A percentile compares a stretch with the other conserved stretches of the same genome.
Evolutionary conservation across 2,113 vertebrate species (phyloP).

Genomic region (Phalacrocorax brasilianus): DNA sequence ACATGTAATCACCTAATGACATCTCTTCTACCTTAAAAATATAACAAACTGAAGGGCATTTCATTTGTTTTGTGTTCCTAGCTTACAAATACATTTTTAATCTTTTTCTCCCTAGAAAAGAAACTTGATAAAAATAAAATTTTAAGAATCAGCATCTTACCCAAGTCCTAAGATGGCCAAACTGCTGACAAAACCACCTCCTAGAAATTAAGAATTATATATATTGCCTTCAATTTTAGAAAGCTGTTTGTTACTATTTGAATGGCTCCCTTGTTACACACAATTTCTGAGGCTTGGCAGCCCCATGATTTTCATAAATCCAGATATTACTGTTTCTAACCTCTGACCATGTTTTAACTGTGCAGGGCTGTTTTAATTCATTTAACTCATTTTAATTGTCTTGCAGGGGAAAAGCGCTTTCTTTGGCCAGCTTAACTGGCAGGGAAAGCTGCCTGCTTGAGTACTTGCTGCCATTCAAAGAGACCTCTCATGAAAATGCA

Average conservation of each 20-base stretch:
- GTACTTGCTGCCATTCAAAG: conserved; percentile 81
- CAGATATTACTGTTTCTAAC: conserved; percentile 70
- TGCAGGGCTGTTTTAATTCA: conserved; percentile 71
- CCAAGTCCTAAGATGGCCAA: conserved; percentile 50
- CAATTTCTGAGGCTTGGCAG: conserved; percentile 72
- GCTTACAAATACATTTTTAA: not conserved
- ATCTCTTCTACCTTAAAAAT: not conserved
- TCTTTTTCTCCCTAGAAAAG: not conserved
- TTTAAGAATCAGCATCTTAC: conserved; percentile 23
- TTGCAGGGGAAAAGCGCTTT: conserved; percentile 55
- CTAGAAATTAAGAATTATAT: conserved; percentile 71
- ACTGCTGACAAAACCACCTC: conserved; percentile 59
- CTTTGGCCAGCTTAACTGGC: conserved; percentile 74
- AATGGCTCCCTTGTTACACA: conserved; percentile 70
- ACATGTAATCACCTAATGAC: not conserved
- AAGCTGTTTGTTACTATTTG: conserved; percentile 66
- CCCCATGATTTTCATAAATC: conserved; percentile 64
- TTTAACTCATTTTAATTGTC: conserved; percentile 80
- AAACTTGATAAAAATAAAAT: conserved; percentile 2
- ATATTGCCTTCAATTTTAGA: conserved; percentile 71
- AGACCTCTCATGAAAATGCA: conserved; percentile 86
- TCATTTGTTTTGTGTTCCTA: not conserved
- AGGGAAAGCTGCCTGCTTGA: conserved; percentile 80
- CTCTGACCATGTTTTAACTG: conserved; percentile 68
- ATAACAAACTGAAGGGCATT: not conserved